Conservation (phyloP, 92 coral and sea anemone species). For the Zoanthus sansibaricus region DNA sequence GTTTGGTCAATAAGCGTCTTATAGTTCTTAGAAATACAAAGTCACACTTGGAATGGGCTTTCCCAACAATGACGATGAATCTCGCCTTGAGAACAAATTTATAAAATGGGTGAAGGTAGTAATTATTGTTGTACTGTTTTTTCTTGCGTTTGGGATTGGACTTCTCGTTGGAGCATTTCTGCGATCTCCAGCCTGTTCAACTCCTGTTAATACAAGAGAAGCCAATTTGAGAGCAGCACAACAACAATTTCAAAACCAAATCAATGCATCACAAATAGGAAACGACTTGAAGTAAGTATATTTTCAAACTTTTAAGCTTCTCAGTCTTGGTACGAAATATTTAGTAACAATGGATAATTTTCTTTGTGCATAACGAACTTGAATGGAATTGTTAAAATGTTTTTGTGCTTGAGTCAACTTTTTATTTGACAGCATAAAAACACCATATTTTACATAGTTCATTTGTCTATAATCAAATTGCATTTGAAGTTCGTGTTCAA, state of each 20-base stretch:
- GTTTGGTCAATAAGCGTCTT: background rate
- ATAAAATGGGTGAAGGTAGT: conserved; percentile 1
- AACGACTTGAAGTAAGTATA: conserved; percentile 10
- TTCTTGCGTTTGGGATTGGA: conserved; percentile 35
- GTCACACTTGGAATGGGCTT: background rate
- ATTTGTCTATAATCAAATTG: background rate
- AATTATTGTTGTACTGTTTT: conserved; percentile 15
- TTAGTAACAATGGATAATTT: background rate
- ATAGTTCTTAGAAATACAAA: background rate
- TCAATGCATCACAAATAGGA: conserved; percentile 40
- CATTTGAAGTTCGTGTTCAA: background rate
- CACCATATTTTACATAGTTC: background rate
- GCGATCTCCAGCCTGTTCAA: conserved; percentile 19
- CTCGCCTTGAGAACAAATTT: background rate
- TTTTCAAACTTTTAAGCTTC: background rate
- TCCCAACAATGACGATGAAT: background rate
- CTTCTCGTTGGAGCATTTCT: conserved; percentile 43
- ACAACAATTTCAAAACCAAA: background rate
- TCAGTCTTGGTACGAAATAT: background rate
- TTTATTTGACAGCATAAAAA: background rate
- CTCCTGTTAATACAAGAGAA: conserved; percentile 11
- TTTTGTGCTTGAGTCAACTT: conserved; percentile 17
- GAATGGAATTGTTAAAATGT: background rate
- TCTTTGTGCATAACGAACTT: background rate
- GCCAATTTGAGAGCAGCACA: conserved; percentile 6